Percentiles rank a stretch among this genome's conserved stretches.
Conservation (phyloP, 2,113 vertebrate species). For the Brachionichthys hirsutus region DNA sequence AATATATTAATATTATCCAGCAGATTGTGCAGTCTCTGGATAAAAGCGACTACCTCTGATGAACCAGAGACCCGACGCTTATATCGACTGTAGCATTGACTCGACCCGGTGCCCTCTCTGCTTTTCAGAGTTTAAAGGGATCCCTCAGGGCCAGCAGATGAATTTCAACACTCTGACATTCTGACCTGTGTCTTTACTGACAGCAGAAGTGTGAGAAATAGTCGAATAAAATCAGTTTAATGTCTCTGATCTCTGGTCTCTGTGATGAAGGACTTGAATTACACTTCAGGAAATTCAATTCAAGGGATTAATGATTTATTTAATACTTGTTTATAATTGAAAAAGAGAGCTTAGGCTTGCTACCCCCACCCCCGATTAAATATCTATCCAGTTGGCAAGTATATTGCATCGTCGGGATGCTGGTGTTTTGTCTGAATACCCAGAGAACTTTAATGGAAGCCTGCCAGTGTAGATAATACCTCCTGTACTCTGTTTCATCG, state of each 20-base stretch:
- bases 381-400: constrained; percentile 8
- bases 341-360: neutral
- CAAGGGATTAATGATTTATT: neutral
- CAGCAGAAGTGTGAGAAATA: neutral
- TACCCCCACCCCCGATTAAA: neutral
- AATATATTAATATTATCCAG: neutral
- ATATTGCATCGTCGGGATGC: constrained; percentile 18
- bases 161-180: constrained; percentile 15
- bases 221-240: neutral
- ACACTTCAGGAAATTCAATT: neutral
- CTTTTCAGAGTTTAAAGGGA: constrained; percentile 8
- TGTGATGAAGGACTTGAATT: constrained; percentile 8
- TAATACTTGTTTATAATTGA: constrained; percentile 4
- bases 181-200: constrained; percentile 2
- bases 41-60: neutral
- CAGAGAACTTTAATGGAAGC: constrained; percentile 17
- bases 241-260: neutral
- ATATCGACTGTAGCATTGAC: constrained; percentile 13
- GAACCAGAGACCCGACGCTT: too few relatives aligned
- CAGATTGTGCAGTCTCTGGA: neutral
- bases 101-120: constrained; percentile 37
- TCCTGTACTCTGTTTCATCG: constrained; percentile 21
- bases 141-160: constrained; percentile 17
- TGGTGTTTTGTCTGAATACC: constrained; percentile 21
- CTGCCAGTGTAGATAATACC: constrained; percentile 17